phyloP scores from a whole-genome alignment of 2,113 vertebrate genomes.

The Rostratula benghalensis region DNA sequence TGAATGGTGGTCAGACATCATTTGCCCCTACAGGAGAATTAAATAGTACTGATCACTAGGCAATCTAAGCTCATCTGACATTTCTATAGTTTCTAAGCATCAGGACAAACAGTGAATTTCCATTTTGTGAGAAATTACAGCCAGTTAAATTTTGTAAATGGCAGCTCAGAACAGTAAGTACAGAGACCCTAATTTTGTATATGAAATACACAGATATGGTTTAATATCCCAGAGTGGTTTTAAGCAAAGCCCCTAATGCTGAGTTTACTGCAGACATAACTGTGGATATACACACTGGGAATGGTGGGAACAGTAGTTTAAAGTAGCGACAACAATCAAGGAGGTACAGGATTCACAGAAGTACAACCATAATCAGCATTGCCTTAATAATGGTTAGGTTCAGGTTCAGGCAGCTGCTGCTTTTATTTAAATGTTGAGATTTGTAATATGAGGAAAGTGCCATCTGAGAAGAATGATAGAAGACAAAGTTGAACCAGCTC shows the following conservation, averaged over 20 bases:
- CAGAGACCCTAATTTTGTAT: neutral
- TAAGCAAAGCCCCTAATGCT: neutral
- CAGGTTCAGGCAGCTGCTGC: neutral
- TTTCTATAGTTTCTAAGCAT: neutral
- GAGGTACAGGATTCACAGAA: neutral
- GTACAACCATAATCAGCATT: neutral
- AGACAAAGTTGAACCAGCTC: neutral
- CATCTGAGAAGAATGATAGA: neutral
- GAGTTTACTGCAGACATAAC: neutral
- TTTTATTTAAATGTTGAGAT: neutral
- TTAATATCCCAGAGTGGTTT: neutral
- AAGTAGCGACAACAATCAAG: neutral
- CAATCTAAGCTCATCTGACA: neutral
- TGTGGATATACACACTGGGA: neutral
- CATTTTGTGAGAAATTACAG: neutral
- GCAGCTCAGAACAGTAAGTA: neutral
- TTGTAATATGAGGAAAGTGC: neutral
- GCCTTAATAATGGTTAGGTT: neutral
- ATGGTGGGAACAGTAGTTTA: neutral
- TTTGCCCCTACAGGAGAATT: neutral
- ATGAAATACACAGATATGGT: neutral
- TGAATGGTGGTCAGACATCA: neutral
- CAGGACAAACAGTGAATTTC: neutral
- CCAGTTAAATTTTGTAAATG: neutral
- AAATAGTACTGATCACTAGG: neutral